Evolutionary conservation across 2,797 vertebrate genomes (phyloP).

Genomic region (Paramormyrops hopkinsi): DNA sequence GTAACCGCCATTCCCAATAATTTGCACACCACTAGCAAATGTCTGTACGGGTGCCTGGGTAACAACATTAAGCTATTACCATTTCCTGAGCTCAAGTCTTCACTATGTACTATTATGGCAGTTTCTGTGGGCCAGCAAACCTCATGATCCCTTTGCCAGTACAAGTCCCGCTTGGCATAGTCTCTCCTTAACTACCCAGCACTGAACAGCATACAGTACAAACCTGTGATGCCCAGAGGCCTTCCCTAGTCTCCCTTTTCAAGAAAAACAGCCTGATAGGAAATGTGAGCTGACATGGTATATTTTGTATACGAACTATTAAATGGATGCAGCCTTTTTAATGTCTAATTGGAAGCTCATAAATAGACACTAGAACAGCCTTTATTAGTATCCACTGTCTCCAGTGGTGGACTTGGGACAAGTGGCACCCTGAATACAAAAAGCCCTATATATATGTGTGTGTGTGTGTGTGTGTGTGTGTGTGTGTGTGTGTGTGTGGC

Average conservation of each 20-base stretch:
- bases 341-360: neutral
- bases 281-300: neutral
- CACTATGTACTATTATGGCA: neutral
- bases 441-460: neutral
- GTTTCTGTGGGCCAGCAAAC: neutral
- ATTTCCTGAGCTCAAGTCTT: neutral
- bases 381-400: neutral
- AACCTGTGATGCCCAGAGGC: neutral
- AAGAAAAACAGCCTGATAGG: neutral
- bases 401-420: neutral
- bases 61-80: neutral
- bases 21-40: neutral
- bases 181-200: neutral
- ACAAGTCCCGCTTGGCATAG: neutral
- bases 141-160: neutral
- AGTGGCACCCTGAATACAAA: neutral
- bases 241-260: neutral
- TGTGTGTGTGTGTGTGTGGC: neutral
- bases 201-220: neutral
- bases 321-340: neutral
- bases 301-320: neutral
- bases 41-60: neutral
- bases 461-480: no score
- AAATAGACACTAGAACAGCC: neutral
- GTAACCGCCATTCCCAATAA: neutral